Base-by-base conservation (phyloP, 1,140 invertebrate species). In the Fopius arisanus region DNA sequence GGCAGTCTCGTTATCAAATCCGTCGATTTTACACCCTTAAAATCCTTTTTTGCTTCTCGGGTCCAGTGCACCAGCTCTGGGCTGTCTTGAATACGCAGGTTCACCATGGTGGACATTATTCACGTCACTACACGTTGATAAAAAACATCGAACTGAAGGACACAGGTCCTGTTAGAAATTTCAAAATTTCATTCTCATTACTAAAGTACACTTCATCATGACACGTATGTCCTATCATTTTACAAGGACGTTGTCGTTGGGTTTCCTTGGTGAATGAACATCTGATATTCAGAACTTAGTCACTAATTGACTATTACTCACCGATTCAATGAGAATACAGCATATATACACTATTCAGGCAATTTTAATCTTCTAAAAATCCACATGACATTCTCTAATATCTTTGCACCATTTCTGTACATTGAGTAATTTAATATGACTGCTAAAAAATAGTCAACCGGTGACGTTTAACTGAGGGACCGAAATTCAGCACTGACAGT, bases 41-140 rank as follows among this genome's bases (percentile, higher is more conserved):
- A 1, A 16, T 31, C 29, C 9, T 19, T 65, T 4, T 9, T 33
- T 2, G 29, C 29, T 19, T 65, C 86, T 81, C 71, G 26, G 19
- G 29, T 65, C 29, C 62, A 33, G 3, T 59, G 9, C 1, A 21
- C 19, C 5, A 59, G 23, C 19, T 59, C 23, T 26, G 21, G 54
- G 26, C 23, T 59, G 54, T 59, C 54, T 10, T 59, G 54, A 26
- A 48, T 48, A 9, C 54, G 54, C 26, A 59, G 54, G 23, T 59
- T 59, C 54, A 59, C 54, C 54, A 59, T 59, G 14, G 54, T 59
- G 54, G 54, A 3, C 54, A 59, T 59, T 19, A 59, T 28, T 59
- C 19, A 19, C 14, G 54, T 59, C 54, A 59, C 19, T 59, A 1
- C 9, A 37, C 33, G 33, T 37, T 12, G 12, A 7, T 37, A 3